Conservation (phyloP, 2,888 invertebrate species). For the Eupithecia centaureata region DNA sequence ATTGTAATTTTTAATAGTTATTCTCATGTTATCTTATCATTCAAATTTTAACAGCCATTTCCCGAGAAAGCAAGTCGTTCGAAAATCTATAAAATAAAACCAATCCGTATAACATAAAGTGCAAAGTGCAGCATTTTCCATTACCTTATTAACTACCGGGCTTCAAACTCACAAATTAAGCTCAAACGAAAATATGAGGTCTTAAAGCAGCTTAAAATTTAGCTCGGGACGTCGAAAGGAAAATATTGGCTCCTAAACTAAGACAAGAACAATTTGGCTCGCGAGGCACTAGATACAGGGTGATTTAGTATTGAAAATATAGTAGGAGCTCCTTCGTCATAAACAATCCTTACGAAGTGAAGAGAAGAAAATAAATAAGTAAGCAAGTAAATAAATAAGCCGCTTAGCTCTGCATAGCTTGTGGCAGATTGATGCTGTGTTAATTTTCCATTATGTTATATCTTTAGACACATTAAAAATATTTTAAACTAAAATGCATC, state of each 20-base stretch:
- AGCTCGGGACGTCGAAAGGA: slow-evolving; percentile 21
- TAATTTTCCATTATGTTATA: too few relatives aligned
- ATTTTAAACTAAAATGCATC: too few relatives aligned
- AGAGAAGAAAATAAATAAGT: not conserved
- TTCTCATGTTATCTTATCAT: too few relatives aligned
- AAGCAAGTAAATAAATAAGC: too few relatives aligned
- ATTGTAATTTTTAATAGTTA: too few relatives aligned
- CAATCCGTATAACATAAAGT: not conserved
- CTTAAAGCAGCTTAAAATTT: slow-evolving; percentile 19
- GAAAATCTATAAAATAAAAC: not conserved
- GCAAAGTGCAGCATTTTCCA: slow-evolving; percentile 9
- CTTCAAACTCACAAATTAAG: slow-evolving; percentile 24
- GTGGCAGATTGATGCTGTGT: too few relatives aligned
- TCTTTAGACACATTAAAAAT: too few relatives aligned
- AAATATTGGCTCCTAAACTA: slow-evolving; percentile 35
- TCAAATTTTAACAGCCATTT: too few relatives aligned
- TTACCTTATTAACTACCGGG: slow-evolving; percentile 7
- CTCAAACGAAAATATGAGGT: slow-evolving; percentile 27
- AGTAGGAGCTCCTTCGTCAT: not conserved
- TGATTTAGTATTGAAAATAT: slow-evolving; percentile 30
- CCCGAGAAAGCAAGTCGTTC: not conserved
- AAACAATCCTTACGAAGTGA: not conserved
- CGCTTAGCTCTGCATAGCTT: too few relatives aligned
- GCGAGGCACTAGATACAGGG: slow-evolving; percentile 32
- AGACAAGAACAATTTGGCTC: slow-evolving; percentile 35